Percentiles rank a stretch among this genome's conserved stretches.
These are phyloP conservation scores for Aporophyla nigra DNA, from an alignment of 2,888 invertebrate species.

Conservation along the genomic window DNA sequence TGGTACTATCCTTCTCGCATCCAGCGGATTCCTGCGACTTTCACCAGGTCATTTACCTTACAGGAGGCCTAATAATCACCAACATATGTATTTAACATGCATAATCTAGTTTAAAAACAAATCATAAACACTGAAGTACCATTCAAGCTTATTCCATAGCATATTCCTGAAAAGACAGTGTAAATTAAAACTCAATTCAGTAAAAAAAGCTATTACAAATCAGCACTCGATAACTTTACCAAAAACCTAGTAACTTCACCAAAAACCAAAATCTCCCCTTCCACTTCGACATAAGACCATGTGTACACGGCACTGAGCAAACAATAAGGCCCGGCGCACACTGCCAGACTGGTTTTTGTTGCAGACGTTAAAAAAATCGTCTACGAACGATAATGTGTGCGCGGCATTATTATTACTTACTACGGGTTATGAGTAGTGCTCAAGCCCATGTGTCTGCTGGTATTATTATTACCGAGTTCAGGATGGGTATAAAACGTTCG, in stretches of 20 bases:
- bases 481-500: not conserved
- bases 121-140: no score
- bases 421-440: conserved; percentile 13
- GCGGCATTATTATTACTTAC: conserved; percentile 63
- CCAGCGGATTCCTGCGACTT: no score
- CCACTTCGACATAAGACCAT: conserved; percentile 50
- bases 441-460: not conserved
- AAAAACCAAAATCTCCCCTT: not conserved
- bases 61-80: no score
- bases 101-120: no score
- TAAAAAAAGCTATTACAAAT: no score
- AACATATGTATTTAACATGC: no score
- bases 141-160: no score
- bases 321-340: conserved; percentile 56
- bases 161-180: no score
- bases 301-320: conserved; percentile 57
- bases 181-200: no score
- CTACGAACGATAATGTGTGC: conserved; percentile 53
- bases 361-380: conserved; percentile 67
- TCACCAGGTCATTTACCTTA: no score
- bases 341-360: conserved; percentile 63
- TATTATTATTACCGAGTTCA: conserved; percentile 17
- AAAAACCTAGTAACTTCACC: conserved; percentile 15
- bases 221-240: no score
- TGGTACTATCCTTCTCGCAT: no score